Base-by-base conservation (phyloP, 2,113 vertebrate genomes). In the Pteruthius melanotis region DNA sequence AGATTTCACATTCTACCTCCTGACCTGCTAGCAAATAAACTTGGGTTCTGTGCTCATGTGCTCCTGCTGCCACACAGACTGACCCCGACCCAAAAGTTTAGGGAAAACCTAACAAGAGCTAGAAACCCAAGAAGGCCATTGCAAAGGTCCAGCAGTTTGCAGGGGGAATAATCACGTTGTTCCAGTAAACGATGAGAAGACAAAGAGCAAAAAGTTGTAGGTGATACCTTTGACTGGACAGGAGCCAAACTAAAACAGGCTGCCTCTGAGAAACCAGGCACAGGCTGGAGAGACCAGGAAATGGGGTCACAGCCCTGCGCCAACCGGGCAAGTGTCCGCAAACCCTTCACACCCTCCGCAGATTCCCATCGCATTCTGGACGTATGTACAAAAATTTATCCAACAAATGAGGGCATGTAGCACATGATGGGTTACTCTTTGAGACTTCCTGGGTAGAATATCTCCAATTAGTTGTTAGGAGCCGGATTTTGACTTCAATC, bases 1-100 rank as follows among this genome's bases (percentile, higher is more conserved):
- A 87, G 91, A 78, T 90, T 93, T 70, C 87, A 64, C 75, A 68
- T 93, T 74, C 63, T 81, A 56, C 87, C 75, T 91, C 63, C 93
- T 69, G 89, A 93, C 33, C 70, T 64, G 4, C 86, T 37, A 52
- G 65, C 66, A 94, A 94, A 94, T 10, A 24, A 76, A 84, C 75
- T 56, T 4, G 74, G 64, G 26, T 82, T 93, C 91, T 63, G 81
- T 84, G 88, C 61, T 81, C 23, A 31, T 24, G 28, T 11, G 59
- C 81, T 89, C 54, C 91, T 76, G 83, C 66, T 64, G 49, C 82
- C 20, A 7, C 54, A 33, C 57, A 37, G 42, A 19, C 39, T 9
- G 22, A 12, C 89, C 71, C 70, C 2, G 15, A 76, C 52, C 93
- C 28, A 0, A 70, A 78, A 78, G 87, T 64, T 89, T 42, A 69